Evolutionary conservation across 2,888 invertebrate species (phyloP), one percentile per base, ranked within the genome.

Genomic region (Leistus spinibarbis): DNA sequence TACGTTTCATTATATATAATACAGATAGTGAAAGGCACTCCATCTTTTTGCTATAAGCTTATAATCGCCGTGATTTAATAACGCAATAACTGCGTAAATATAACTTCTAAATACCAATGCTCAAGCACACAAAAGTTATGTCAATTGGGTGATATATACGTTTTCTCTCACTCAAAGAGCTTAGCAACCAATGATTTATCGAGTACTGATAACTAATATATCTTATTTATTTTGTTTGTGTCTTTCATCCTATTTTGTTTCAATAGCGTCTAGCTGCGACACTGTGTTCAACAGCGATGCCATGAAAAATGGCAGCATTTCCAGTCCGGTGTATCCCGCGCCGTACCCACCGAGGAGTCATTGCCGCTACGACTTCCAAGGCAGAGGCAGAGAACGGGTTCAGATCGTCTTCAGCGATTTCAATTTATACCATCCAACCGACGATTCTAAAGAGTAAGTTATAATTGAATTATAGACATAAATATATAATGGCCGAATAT

Each of bases 281-380:
- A 90, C 92, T 82, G 88, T 91, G 75, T 92, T 93, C 83, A 92
- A 90, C 86, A 95, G 95, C 81, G 94, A 94, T 82, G 89, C 90
- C 69, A 89, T 90, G 75, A 95, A 93, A 86, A 93, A 93, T 79
- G 97, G 97, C 27, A 91, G 92, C 27, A 91, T 97, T 80, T 91
- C 92, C 63, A 95, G 95, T 69, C 95, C 95, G 19, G 92, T 93
- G 82, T 96, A 93, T 85, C 95, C 93, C n/a, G 90, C 91, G 76
- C 90, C 92, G 65, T 96, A 95, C 86, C 93, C 95, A 65, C 86
- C 92, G 23, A 91, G 92, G 82, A 91, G 94, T 72, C 91, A 92
- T 81, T 98, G 97, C 86, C 92, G 93, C 81, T 97, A 95, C 86
- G 95, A 96, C 83, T 97, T 98, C 86, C 92, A 93, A 82, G 97